A percentile compares a stretch with the other conserved stretches of the same genome.
These are phyloP conservation scores for Drosophila kanapiae DNA, from an alignment of 1,140 invertebrate genomes.

Conservation along the genomic window DNA sequence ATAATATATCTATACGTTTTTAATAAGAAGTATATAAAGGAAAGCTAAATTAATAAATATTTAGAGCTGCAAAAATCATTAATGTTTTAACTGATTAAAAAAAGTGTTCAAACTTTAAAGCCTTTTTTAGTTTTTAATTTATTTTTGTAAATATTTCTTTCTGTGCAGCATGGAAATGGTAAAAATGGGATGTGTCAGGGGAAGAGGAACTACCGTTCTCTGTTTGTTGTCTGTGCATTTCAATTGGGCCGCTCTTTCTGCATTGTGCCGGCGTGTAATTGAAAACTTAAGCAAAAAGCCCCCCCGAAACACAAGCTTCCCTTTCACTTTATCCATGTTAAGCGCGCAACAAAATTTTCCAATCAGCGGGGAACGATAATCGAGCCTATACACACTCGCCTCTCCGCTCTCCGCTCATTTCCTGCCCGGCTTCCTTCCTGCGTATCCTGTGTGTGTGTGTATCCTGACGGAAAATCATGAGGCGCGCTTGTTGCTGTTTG, in stretches of 20 bases:
- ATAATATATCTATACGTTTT: fast-evolving
- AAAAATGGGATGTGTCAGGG: neutral
- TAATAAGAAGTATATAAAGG: neutral
- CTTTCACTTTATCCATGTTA: conserved; percentile 16
- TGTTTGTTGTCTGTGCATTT: conserved; percentile 71
- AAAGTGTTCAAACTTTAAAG: no score
- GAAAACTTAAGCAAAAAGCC: conserved; percentile 72
- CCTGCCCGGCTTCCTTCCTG: conserved; percentile 38
- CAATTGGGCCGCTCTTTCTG: conserved; percentile 62
- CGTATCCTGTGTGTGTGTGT: conserved; percentile 50
- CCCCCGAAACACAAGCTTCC: neutral
- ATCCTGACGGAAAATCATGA: conserved; percentile 22
- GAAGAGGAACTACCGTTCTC: conserved; percentile 13
- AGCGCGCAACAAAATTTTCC: conserved; percentile 64
- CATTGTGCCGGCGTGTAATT: conserved; percentile 72
- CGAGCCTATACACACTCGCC: conserved; percentile 13
- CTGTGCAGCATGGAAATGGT: conserved; percentile 1
- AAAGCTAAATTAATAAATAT: neutral
- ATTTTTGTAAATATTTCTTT: neutral
- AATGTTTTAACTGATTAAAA: neutral
- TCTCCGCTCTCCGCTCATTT: conserved; percentile 24
- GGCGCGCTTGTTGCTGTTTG: conserved; percentile 62
- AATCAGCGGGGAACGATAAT: conserved; percentile 60
- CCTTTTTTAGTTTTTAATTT: no score
- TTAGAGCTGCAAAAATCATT: neutral